Base-by-base conservation (phyloP, 2,888 invertebrate species). In the Magallana nippona region DNA sequence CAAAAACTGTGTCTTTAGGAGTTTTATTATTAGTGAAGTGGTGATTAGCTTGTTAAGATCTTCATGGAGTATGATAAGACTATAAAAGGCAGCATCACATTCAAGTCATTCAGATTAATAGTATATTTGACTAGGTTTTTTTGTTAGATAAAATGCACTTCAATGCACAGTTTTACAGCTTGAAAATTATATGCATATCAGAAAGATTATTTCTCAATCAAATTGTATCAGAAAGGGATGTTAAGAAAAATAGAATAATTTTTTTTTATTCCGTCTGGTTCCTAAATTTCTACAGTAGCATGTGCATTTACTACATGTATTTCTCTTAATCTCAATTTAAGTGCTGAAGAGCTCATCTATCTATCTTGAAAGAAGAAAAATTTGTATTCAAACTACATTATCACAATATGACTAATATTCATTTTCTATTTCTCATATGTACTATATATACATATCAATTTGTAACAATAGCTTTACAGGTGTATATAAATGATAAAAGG, bases 251-350 rank as follows among this genome's bases (percentile, higher is more conserved):
- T 13, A 1, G n/a, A n/a, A 71, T 3, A 27, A 32, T n/a, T 11
- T 15, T 22, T 5, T 71, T 32, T 71, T 27, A 10, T 32, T 27
- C 11, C 0, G 15, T 27, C 32, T 71, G 19, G 22, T 22, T 11
- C 3, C 22, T 27, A 32, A 71, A 71, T 71, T 27, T 71, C 71
- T 71, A 71, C 19, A 71, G 71, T 71, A 71, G 71, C 71, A 32
- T 71, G 71, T 71, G 71, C 71, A 71, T 71, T 22, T 63, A 19
- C 22, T 71, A n/a, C n/a, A n/a, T n/a, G n/a, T n/a, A 27, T 22
- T 27, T 22, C 8, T 15, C 22, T 27, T 5, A 22, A 71, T 15
- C 10, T 32, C 32, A 71, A 71, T 71, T 32, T 13, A 15, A 32
- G 71, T 71, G 71, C 71, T 60, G 17, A n/a, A 11, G 60, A 71